Percentiles rank a stretch among this genome's conserved stretches.
These are phyloP conservation scores for Peromyscus eremicus DNA, from an alignment of 2,797 vertebrate genomes.

Conservation along the genomic window DNA sequence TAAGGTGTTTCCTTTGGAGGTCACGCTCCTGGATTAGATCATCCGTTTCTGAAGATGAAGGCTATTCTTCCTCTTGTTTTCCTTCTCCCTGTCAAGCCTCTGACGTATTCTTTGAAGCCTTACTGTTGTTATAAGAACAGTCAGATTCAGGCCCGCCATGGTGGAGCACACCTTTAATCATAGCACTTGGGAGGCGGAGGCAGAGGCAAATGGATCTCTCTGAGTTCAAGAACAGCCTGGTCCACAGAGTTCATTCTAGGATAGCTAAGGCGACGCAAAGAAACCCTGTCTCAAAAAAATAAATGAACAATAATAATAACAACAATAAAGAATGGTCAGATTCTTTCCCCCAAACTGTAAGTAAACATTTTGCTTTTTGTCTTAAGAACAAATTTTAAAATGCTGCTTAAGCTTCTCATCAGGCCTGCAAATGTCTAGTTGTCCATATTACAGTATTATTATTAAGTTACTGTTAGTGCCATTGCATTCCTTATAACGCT, in stretches of 20 bases:
- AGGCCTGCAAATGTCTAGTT: not conserved
- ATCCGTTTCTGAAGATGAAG: not conserved
- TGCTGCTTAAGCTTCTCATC: not conserved
- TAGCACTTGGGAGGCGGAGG: too few relatives aligned
- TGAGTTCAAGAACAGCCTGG: too few relatives aligned
- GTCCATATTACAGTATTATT: not conserved
- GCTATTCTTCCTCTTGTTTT: not conserved
- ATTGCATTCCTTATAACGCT: not conserved
- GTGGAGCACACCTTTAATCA: too few relatives aligned
- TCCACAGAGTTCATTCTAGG: too few relatives aligned
- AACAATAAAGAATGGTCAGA: not conserved
- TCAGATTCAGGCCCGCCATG: too few relatives aligned
- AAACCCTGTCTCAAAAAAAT: too few relatives aligned
- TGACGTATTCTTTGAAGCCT: not conserved
- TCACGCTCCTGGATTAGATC: not conserved
- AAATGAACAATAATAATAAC: too few relatives aligned
- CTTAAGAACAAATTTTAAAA: not conserved
- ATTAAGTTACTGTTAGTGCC: not conserved
- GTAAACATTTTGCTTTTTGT: not conserved
- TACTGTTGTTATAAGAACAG: not conserved
- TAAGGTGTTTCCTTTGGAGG: not conserved
- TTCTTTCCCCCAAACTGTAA: conserved; percentile 31
- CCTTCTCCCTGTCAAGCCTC: not conserved
- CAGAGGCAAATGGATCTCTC: too few relatives aligned
- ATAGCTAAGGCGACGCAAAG: too few relatives aligned